Evolutionary conservation across 2,113 vertebrate genomes (phyloP).

Genomic region (Neoarius graeffei): DNA sequence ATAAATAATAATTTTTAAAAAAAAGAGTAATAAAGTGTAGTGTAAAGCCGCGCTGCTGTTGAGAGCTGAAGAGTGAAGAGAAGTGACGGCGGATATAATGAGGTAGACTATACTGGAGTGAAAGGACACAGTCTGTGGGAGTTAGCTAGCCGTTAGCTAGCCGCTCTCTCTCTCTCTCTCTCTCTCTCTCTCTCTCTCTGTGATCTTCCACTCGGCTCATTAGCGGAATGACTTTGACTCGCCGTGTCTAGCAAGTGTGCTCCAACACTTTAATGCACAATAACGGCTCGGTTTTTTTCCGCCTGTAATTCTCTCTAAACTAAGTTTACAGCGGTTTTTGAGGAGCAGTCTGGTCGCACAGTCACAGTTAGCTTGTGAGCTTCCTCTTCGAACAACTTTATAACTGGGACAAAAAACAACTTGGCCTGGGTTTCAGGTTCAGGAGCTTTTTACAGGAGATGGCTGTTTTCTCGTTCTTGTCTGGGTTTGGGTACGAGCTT

Average conservation of each 20-base stretch:
- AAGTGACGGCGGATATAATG: constrained; percentile 7
- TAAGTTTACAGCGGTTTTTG: not conserved
- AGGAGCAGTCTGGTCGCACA: not conserved
- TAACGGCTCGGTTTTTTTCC: not conserved
- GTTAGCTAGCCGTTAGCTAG: constrained; percentile 54
- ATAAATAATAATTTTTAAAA: not conserved
- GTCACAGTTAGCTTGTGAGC: not conserved
- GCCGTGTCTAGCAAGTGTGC: not conserved
- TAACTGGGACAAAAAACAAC: constrained; percentile 37
- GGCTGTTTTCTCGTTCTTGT: not conserved
- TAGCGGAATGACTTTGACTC: constrained; percentile 38
- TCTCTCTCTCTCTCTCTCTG: not conserved
- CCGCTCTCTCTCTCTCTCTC: not conserved
- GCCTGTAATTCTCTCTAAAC: not conserved
- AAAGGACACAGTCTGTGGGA: constrained; percentile 45
- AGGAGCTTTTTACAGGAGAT: not conserved
- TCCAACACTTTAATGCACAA: not conserved
- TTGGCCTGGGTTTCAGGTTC: constrained; percentile 11
- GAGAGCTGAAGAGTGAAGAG: constrained; percentile 21
- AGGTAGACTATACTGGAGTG: constrained; percentile 46
- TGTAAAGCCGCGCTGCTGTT: constrained; percentile 9
- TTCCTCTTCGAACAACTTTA: constrained; percentile 52
- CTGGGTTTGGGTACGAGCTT: not conserved
- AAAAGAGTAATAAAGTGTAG: constrained; percentile 22
- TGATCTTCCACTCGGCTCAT: not conserved